Base-by-base conservation (phyloP, 2,113 vertebrate genomes). In the Odontesthes bonariensis region DNA sequence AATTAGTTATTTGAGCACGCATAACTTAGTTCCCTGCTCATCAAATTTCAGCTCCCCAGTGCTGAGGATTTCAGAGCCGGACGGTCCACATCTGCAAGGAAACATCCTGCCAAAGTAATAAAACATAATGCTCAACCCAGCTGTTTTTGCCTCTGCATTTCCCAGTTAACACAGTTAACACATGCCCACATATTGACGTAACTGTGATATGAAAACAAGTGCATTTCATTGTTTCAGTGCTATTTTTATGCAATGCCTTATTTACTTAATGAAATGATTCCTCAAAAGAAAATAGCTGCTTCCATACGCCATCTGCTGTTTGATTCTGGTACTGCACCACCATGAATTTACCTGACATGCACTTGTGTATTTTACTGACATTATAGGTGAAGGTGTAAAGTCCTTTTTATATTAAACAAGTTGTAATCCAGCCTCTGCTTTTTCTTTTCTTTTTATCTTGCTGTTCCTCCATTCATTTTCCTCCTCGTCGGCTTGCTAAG, bases 1-100 rank as follows among this genome's bases (percentile, higher is more conserved):
- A 10, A 88, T 96, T 5, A 69, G 93, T 68, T 86, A 94, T 22
- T 79, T 93, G 47, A 69, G 1, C 46, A 93, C 84, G 0, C 1
- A 87, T 16, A 87, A 90, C 74, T 31, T 66, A 3, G 53, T 13
- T 1, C 88, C 91, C 46, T 93, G 73, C 3, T 95, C 94, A 33
- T 95, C 92, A 0, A 94, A 95, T 68, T 94, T 97, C 54, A 96
- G 94, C 79, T 96, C 96, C 5, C 96, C 96, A 0, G 79, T 94
- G 44, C 84, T 98, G 40, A 95, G 95, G 31, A 95, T 98, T 90
- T 98, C 96, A 52, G 94, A 89, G 14, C 23, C 65, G 31, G 84
- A 42, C 2, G 78, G 46, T 23, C 31, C 38, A 69, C 55, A 78
- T 55, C 58, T 46, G 9, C 32, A 83, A 12, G 79, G 65, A 86